Evolutionary conservation across 1,140 invertebrate genomes (phyloP).

Genomic region (Sesamia nonagrioides): DNA sequence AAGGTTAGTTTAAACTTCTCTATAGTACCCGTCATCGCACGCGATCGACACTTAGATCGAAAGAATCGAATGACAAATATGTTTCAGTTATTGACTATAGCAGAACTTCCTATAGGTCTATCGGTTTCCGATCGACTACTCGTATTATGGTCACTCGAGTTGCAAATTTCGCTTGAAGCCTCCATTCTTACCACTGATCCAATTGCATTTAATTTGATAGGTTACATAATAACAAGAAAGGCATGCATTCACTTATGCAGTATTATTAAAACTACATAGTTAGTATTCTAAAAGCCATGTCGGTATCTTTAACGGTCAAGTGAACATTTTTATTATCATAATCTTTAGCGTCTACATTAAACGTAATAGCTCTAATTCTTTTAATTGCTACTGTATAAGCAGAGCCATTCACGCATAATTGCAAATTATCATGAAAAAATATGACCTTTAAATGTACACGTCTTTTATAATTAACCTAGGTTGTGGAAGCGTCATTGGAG

Average conservation of each 20-base stretch:
- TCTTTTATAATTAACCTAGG: slow-evolving; percentile 62
- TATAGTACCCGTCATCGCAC: slow-evolving; percentile 46
- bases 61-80: slow-evolving; percentile 63
- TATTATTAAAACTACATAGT: slow-evolving; percentile 20
- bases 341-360: slow-evolving; percentile 63
- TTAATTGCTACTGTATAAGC: slow-evolving; percentile 65
- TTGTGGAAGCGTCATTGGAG: slow-evolving; percentile 52
- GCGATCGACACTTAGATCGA: slow-evolving; percentile 54
- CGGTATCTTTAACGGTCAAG: slow-evolving; percentile 56
- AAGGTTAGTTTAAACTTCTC: slow-evolving; percentile 17
- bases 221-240: background rate
- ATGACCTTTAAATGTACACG: slow-evolving; percentile 66
- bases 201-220: slow-evolving; percentile 12
- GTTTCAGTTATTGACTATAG: slow-evolving; percentile 44
- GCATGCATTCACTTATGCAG: slow-evolving; percentile 7
- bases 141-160: slow-evolving; percentile 3
- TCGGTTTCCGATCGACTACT: slow-evolving; percentile 56
- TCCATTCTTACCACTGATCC: slow-evolving; percentile 1
- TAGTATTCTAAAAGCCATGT: slow-evolving; percentile 46
- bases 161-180: slow-evolving; percentile 19
- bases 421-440: slow-evolving; percentile 63
- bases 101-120: slow-evolving; percentile 53
- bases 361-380: slow-evolving; percentile 71
- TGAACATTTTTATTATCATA: slow-evolving; percentile 57
- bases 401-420: slow-evolving; percentile 68